phyloP scores from a whole-genome alignment of 2,113 vertebrate species.

The Alethe diademata region DNA sequence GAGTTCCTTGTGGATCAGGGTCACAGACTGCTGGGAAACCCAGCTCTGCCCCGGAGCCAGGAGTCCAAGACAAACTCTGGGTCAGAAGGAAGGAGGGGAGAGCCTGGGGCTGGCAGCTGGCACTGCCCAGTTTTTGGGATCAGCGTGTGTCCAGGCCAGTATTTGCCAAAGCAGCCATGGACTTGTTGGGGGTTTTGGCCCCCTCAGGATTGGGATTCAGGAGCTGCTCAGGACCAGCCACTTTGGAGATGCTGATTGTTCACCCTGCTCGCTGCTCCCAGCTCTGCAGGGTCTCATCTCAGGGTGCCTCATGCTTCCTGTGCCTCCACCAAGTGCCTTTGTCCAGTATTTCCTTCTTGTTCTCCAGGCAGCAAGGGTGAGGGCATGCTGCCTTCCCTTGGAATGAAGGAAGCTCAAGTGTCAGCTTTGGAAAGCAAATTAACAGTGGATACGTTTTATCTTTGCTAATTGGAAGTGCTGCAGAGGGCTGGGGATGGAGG shows the following conservation, averaged over 20 bases:
- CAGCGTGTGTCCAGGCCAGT: background rate
- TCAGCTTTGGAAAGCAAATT: background rate
- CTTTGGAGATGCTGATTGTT: rapidly evolving
- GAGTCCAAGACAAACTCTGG: rapidly evolving
- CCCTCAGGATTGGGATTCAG: background rate
- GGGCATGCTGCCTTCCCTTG: background rate
- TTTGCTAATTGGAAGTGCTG: background rate
- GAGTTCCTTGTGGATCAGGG: background rate
- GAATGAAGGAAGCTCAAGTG: background rate
- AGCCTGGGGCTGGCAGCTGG: background rate
- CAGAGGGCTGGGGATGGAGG: background rate
- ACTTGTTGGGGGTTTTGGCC: background rate
- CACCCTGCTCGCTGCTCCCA: background rate
- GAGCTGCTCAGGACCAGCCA: background rate
- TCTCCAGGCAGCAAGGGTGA: background rate
- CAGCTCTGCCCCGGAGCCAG: background rate
- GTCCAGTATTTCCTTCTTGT: background rate
- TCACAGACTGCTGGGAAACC: background rate
- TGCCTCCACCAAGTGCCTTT: background rate
- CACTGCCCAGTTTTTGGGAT: background rate
- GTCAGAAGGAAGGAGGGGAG: background rate
- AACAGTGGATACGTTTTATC: background rate
- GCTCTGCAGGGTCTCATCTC: conserved; percentile 16
- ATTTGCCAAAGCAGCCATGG: background rate
- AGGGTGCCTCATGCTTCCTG: background rate